A percentile compares a stretch with the other conserved stretches of the same genome.
These are phyloP conservation scores for Halcyon senegalensis DNA, from an alignment of 2,113 vertebrate species.

Conservation along the genomic window DNA sequence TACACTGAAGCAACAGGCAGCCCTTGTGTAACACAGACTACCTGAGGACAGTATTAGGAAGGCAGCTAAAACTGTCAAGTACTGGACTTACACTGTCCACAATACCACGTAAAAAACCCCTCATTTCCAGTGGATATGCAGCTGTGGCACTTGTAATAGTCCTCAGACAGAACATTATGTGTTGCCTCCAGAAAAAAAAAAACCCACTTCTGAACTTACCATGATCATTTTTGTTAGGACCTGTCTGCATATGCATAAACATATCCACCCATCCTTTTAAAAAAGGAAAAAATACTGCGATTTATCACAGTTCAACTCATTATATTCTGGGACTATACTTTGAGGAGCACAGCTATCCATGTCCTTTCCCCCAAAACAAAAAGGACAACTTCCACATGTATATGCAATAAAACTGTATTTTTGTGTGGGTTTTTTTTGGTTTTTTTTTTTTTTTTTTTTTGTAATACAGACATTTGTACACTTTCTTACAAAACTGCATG, in stretches of 20 bases:
- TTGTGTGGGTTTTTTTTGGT: conserved; percentile 85
- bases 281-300: neutral
- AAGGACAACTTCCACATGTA: conserved; percentile 51
- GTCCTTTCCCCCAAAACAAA: conserved; percentile 11
- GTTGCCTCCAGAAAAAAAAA: neutral
- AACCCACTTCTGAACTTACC: neutral
- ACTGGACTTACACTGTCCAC: neutral
- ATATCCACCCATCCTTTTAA: neutral
- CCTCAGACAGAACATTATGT: neutral
- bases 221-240: neutral
- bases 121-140: neutral
- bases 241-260: neutral
- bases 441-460: conserved; percentile 77
- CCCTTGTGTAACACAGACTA: neutral
- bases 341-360: neutral
- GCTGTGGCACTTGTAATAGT: neutral
- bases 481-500: conserved; percentile 98
- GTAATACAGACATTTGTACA: conserved; percentile 98
- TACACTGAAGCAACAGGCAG: neutral
- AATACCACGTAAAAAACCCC: neutral
- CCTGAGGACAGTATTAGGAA: neutral
- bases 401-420: conserved; percentile 99
- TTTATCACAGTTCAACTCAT: neutral
- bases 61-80: neutral
- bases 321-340: neutral